Conservation (phyloP, 2,113 vertebrate genomes). For the Megaceryle torquata region DNA sequence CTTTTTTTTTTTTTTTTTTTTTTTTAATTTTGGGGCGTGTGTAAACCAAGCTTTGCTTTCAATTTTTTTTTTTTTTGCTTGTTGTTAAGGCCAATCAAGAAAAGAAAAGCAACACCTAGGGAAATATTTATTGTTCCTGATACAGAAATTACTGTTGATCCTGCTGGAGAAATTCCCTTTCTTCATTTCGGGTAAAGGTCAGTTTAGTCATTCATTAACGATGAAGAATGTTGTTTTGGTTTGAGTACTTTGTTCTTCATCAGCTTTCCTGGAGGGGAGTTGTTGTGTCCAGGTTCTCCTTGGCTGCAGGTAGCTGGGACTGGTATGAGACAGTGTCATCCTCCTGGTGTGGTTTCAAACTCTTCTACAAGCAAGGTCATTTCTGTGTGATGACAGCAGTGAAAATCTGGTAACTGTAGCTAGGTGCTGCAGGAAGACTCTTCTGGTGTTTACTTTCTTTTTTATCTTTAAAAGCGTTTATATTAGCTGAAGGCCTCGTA, state of each 20-base stretch:
- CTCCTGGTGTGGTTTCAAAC: not conserved
- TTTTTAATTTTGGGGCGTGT: not conserved
- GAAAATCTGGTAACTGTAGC: not conserved
- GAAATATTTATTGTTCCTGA: not conserved
- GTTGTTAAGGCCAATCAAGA: not conserved
- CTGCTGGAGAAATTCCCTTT: not conserved
- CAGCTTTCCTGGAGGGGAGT: not conserved
- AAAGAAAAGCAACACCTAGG: not conserved
- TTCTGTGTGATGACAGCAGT: not conserved
- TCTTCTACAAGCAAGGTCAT: not conserved
- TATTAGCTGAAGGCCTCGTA: not conserved
- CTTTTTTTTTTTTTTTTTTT: not conserved
- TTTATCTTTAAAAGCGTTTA: not conserved
- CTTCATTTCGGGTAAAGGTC: slow-evolving; percentile 30
- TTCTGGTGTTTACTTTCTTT: not conserved
- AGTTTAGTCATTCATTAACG: slow-evolving; percentile 24
- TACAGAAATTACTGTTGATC: not conserved
- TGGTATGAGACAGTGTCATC: accelerated
- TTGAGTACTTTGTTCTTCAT: not conserved
- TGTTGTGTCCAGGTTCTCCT: not conserved
- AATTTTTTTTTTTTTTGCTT: not conserved
- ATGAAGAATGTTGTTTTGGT: not conserved
- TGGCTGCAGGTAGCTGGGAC: not conserved
- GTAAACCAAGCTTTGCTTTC: not conserved
- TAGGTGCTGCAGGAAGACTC: not conserved